phyloP scores from a whole-genome alignment of 2,888 invertebrate genomes.

The Buathra laborator region DNA sequence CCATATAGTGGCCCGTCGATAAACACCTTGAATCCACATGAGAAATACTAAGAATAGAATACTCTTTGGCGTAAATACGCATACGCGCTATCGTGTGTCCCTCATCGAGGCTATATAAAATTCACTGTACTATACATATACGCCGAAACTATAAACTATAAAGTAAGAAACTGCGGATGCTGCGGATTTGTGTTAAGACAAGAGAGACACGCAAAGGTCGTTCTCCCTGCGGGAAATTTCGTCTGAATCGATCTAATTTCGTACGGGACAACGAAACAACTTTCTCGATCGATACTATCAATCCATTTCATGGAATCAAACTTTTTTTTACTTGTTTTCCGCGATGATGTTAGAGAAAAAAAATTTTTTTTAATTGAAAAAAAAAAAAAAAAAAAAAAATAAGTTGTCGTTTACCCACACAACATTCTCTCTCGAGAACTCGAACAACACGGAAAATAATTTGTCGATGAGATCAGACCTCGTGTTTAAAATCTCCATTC shows the following conservation, averaged over 20 bases:
- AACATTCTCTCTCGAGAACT: neutral
- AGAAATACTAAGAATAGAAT: conserved; percentile 57
- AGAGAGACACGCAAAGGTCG: conserved; percentile 12
- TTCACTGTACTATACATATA: neutral
- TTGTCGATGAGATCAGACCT: conserved; percentile 13
- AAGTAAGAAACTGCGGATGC: conserved; percentile 13
- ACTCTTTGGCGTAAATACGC: conserved; percentile 45
- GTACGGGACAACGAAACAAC: conserved; percentile 36
- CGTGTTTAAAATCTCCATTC: neutral
- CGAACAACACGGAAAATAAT: conserved; percentile 20
- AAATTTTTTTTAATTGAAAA: neutral
- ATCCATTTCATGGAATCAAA: conserved; percentile 30
- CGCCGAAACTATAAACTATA: conserved; percentile 9
- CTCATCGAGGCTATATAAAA: neutral
- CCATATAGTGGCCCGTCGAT: conserved; percentile 24
- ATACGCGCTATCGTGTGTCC: conserved; percentile 27
- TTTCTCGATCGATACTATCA: conserved; percentile 27
- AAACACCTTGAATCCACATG: conserved; percentile 57
- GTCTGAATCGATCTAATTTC: conserved; percentile 37
- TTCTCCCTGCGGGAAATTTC: conserved; percentile 38
- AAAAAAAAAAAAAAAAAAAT: neutral
- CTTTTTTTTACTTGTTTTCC: neutral
- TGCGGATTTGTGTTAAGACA: conserved; percentile 1
- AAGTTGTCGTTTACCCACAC: neutral
- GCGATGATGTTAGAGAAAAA: neutral